Conservation (phyloP, 2,113 vertebrate species). For the Lasiurus borealis region DNA sequence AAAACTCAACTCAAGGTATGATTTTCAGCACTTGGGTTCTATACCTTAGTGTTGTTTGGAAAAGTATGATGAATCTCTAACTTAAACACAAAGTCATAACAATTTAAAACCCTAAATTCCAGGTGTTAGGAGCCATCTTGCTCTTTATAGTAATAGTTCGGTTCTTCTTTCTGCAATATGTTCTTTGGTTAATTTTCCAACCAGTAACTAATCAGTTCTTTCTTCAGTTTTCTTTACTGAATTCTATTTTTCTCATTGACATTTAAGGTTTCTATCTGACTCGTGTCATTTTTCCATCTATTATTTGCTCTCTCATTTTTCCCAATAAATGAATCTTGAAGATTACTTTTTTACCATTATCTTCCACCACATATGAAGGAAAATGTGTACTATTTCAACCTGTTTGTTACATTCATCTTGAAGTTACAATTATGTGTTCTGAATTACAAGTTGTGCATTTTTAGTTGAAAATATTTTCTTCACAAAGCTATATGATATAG, state of each 20-base stretch:
- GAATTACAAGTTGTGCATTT: background rate
- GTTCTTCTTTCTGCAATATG: constrained; percentile 47
- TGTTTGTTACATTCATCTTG: background rate
- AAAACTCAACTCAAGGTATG: background rate
- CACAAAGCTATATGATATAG: background rate
- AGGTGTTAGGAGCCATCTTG: background rate
- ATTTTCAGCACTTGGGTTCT: background rate
- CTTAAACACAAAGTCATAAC: background rate
- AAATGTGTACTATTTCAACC: background rate
- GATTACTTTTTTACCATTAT: background rate
- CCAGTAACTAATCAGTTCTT: constrained; percentile 30
- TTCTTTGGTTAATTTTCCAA: constrained; percentile 55
- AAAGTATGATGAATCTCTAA: constrained; percentile 5
- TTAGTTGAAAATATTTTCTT: constrained; percentile 26
- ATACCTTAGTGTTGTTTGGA: background rate
- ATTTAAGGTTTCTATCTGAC: constrained; percentile 33
- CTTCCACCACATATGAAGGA: background rate
- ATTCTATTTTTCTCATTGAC: constrained; percentile 56
- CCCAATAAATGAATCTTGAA: constrained; percentile 13
- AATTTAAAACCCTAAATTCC: constrained; percentile 48
- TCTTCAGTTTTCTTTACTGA: constrained; percentile 30
- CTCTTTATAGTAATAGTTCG: background rate
- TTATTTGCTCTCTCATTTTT: constrained; percentile 61
- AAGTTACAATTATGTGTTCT: background rate
- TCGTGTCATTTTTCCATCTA: background rate